These are phyloP conservation scores for Thripadectes ignobilis DNA, from an alignment of 2,797 vertebrate species.

Conservation along the genomic window DNA sequence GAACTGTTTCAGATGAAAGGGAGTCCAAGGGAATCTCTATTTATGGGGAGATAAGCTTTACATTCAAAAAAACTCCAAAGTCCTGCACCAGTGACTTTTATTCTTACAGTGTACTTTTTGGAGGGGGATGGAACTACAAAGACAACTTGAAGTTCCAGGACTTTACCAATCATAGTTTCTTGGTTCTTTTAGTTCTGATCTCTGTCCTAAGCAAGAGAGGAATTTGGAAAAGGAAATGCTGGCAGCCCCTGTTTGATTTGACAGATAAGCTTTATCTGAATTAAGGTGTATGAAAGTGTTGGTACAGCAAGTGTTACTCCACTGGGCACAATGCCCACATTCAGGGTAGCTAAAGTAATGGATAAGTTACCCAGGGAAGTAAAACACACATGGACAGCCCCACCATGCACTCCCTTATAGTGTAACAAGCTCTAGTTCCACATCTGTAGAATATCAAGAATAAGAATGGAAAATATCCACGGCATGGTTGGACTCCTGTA, in stretches of 20 bases:
- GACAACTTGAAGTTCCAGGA: background rate
- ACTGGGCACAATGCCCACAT: background rate
- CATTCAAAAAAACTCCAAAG: background rate
- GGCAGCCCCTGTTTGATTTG: conserved; percentile 12
- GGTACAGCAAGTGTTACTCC: background rate
- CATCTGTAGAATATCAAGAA: conserved; percentile 28
- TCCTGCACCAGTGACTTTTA: background rate
- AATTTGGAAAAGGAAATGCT: conserved; percentile 11
- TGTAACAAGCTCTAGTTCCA: background rate
- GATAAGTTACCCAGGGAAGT: background rate
- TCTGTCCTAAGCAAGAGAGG: background rate
- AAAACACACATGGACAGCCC: background rate
- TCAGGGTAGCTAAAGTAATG: background rate
- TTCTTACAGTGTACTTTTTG: background rate
- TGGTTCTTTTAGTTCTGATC: background rate
- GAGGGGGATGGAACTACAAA: background rate
- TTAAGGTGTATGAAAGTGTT: background rate
- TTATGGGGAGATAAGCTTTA: background rate
- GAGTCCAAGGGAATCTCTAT: background rate
- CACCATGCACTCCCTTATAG: background rate
- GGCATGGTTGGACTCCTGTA: background rate
- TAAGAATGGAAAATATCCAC: conserved; percentile 29
- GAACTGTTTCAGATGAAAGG: background rate
- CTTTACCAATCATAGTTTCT: background rate
- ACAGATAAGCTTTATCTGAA: conserved; percentile 23